Evolutionary conservation across 2,888 invertebrate species (phyloP).

Genomic region (Diaprepes abbreviatus): DNA sequence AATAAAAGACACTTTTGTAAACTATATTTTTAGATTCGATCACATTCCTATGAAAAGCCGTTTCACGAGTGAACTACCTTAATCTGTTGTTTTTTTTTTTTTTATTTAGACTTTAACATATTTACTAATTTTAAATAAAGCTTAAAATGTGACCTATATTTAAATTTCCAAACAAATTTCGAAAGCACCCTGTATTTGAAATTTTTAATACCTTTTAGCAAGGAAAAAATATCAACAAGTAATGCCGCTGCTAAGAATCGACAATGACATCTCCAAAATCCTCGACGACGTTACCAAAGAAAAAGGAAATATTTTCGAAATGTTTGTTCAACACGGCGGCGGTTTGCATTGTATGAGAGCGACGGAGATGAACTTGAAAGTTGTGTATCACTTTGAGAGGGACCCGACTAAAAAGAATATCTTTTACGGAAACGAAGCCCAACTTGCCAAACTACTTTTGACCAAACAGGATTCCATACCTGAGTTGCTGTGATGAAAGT

Average conservation of each 20-base stretch:
- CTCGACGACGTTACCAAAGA: constrained; percentile 66
- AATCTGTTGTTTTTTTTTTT: no score
- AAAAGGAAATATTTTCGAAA: constrained; percentile 74
- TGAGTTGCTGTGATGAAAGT: constrained; percentile 47
- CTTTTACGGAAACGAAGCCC: constrained; percentile 70
- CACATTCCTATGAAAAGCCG: no score
- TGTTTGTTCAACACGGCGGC: constrained; percentile 77
- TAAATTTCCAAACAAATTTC: no score
- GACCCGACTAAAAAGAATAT: constrained; percentile 65
- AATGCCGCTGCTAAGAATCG: constrained; percentile 75
- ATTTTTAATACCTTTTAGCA: constrained; percentile 69
- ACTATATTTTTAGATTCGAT: no score
- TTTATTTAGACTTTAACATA: no score
- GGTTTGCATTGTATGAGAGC: constrained; percentile 80
- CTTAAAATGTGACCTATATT: no score
- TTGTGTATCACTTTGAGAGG: constrained; percentile 66
- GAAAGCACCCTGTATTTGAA: no score
- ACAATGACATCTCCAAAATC: constrained; percentile 75
- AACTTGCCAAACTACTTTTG: constrained; percentile 73
- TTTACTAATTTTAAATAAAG: no score
- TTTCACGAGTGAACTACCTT: no score
- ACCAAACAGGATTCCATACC: constrained; percentile 56
- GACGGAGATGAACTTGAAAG: constrained; percentile 83
- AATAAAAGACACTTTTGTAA: no score
- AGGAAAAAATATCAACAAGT: constrained; percentile 72